Base-by-base conservation (phyloP, 2,797 vertebrate species). In the Sardinella longiceps region DNA sequence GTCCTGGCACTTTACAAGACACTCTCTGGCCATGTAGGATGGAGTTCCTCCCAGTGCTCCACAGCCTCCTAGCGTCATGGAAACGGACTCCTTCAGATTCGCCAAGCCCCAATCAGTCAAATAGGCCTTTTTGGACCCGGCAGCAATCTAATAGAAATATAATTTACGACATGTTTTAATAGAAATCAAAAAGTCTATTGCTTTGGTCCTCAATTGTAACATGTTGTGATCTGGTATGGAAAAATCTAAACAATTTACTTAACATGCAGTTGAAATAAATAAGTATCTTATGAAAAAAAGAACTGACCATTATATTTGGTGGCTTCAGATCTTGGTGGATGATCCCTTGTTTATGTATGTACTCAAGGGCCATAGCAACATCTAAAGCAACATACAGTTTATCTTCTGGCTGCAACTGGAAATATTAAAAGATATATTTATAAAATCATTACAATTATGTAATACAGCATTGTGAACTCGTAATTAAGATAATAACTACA, bases 21-120 rank as follows among this genome's bases (percentile, higher is more conserved):
- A 66, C 60, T 66, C 60, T 66, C 25, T 9, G 28, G 60, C 60
- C 60, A 66, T 66, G 60, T 66, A 66, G 30, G 60, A 28, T 14
- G 60, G 60, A 11, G 60, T 30, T 33, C 60, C 60, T 5, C 60
- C 60, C 60, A 66, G 60, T 12, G 30, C 2, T 14, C 28, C 60
- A 66, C 60, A 28, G 9, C 1, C 30, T 63, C 10, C 60, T 30
- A 11, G 30, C 2, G 60, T 3, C 60, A 66, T 66, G 0, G 30
- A 30, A 12, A 66, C 2, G 2, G 60, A 12, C 0, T 66, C 60
- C 6, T 3, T 66, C 28, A 66, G 11, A 11, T 66, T 66, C 12
- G 60, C 60, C 60, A 66, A 66, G 4, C 60, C 60, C 60, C 60
- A 66, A 10, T 66, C 60, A 66, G 60, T 66, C 60, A 66, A 25